A percentile compares a stretch with the other conserved stretches of the same genome.
phyloP scores from a whole-genome alignment of 2,113 vertebrate species.

The Brachionichthys hirsutus region DNA sequence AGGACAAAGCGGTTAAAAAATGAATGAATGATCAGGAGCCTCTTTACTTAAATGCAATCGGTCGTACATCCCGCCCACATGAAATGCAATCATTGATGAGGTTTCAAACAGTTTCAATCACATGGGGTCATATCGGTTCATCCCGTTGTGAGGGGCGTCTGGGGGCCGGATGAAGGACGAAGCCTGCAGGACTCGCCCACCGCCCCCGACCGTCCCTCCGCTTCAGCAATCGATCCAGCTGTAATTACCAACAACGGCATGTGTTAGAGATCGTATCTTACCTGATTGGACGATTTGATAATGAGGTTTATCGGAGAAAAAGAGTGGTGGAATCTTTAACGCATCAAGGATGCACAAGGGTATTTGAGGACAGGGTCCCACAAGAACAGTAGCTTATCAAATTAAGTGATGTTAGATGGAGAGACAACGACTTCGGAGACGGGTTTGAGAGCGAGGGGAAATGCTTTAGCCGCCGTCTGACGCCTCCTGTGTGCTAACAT shows the following conservation, averaged over 20 bases:
- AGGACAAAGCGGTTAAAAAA: too few species aligned
- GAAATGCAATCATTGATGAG: conserved; percentile 13
- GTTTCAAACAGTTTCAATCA: conserved; percentile 28
- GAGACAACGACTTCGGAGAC: conserved; percentile 8
- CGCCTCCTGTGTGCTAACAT: not conserved
- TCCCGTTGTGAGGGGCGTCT: conserved; percentile 1
- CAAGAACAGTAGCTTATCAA: conserved; percentile 48
- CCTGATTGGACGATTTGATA: conserved; percentile 64
- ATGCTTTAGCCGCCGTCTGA: not conserved
- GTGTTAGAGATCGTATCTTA: conserved; percentile 72
- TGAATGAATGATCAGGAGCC: too few species aligned
- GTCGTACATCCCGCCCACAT: too few species aligned
- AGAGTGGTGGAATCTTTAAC: conserved; percentile 59
- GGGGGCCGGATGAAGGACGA: conserved; percentile 53
- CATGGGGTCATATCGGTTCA: conserved; percentile 15
- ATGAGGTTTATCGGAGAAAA: conserved; percentile 69
- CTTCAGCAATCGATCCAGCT: conserved; percentile 63
- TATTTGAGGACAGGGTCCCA: conserved; percentile 48
- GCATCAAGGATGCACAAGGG: conserved; percentile 68
- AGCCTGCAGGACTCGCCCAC: conserved; percentile 31
- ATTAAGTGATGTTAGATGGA: conserved; percentile 25
- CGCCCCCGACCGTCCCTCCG: conserved; percentile 32
- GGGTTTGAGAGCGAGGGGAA: not conserved
- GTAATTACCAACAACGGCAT: conserved; percentile 68
- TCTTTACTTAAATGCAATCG: too few species aligned